Evolutionary conservation across 2,888 invertebrate species (phyloP).

Genomic region (Galeruca laticollis): DNA sequence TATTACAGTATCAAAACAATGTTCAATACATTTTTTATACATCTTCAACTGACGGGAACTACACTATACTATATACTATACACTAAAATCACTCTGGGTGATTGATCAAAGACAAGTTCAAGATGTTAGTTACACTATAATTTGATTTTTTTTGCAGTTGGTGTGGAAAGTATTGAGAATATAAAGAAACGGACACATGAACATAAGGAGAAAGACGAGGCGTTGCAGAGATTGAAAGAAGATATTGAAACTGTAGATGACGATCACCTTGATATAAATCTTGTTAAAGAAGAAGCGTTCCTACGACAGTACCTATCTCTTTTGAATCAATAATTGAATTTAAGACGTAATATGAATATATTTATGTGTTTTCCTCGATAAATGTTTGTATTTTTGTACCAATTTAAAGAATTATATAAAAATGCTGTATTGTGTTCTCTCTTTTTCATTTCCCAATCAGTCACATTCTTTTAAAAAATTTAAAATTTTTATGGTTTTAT

Average conservation of each 20-base stretch:
- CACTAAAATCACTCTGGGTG: no score
- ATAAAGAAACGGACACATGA: constrained; percentile 50
- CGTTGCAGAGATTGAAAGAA: constrained; percentile 72
- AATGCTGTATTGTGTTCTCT: neutral
- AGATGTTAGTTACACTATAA: constrained; percentile 5
- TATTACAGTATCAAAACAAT: no score
- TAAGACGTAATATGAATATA: constrained; percentile 13
- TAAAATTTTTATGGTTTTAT: no score
- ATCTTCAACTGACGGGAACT: no score
- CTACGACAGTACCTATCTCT: constrained; percentile 76
- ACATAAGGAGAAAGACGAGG: constrained; percentile 68
- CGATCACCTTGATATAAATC: constrained; percentile 79
- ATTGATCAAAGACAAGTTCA: no score
- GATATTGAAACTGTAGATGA: constrained; percentile 74
- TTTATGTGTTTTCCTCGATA: neutral
- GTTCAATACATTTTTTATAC: no score
- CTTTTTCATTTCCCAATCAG: neutral
- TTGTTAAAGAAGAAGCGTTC: constrained; percentile 78
- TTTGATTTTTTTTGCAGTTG: constrained; percentile 44
- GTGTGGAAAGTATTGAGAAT: constrained; percentile 50
- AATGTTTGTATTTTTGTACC: constrained; percentile 7
- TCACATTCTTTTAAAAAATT: no score
- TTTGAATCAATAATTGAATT: constrained; percentile 60
- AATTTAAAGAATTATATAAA: neutral
- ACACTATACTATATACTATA: no score